These are phyloP conservation scores for Siniperca obscura DNA, from an alignment of 2,797 vertebrate genomes.

Conservation along the genomic window DNA sequence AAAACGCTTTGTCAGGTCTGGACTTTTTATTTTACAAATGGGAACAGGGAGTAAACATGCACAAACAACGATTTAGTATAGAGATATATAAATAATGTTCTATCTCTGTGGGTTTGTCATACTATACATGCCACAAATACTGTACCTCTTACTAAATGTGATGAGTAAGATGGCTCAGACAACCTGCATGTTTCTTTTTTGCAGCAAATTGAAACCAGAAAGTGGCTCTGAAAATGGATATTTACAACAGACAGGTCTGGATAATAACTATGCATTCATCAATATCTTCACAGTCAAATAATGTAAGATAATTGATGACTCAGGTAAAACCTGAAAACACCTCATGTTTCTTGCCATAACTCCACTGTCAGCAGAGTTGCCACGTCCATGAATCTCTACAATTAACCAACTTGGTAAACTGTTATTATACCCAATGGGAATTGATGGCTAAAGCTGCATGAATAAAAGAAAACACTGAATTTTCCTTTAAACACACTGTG, in stretches of 20 bases:
- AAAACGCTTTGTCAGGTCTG: conserved; percentile 35
- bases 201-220: background rate
- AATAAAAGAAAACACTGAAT: conserved; percentile 1
- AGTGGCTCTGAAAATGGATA: background rate
- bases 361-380: background rate
- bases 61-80: background rate
- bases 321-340: background rate
- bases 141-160: background rate
- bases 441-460: background rate
- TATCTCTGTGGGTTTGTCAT: background rate
- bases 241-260: background rate
- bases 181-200: background rate
- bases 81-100: background rate
- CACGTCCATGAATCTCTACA: background rate
- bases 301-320: background rate
- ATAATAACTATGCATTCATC: background rate
- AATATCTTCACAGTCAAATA: background rate
- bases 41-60: conserved; percentile 2
- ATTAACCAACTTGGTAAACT: background rate
- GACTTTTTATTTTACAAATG: conserved; percentile 39
- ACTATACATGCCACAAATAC: background rate
- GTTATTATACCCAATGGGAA: background rate
- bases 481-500: background rate
- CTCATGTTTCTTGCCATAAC: background rate
- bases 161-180: background rate